Conservation (phyloP, 2,113 vertebrate species). For the Empidonax traillii region DNA sequence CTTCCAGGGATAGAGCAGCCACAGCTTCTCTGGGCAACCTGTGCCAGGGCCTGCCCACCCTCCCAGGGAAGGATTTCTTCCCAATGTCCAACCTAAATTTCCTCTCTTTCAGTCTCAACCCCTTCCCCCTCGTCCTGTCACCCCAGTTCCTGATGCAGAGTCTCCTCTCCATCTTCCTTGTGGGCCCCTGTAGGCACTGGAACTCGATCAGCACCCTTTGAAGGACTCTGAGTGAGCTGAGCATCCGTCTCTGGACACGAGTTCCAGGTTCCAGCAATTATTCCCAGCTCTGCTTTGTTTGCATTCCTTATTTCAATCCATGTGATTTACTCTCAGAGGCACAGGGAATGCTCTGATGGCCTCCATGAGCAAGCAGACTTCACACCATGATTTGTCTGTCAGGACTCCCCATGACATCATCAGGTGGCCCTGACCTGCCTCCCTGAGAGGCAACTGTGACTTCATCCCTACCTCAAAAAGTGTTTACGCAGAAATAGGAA, state of each 20-base stretch:
- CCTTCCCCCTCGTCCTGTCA: background rate
- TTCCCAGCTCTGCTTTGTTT: background rate
- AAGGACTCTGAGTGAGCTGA: background rate
- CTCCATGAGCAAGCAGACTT: background rate
- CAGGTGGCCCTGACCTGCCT: background rate
- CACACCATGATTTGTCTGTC: background rate
- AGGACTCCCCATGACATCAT: background rate
- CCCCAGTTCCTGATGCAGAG: background rate
- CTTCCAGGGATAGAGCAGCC: background rate
- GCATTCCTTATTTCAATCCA: fast-evolving
- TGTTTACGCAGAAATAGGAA: background rate
- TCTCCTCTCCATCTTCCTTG: background rate
- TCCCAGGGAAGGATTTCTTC: background rate
- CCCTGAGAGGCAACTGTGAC: background rate
- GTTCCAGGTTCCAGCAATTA: background rate
- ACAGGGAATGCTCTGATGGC: background rate
- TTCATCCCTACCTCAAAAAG: background rate
- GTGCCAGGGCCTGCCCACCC: background rate
- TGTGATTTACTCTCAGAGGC: background rate
- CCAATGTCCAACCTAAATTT: background rate
- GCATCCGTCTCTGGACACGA: background rate
- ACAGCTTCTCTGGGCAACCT: background rate
- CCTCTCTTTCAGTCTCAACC: background rate
- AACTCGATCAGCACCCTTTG: background rate
- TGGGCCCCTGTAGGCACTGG: background rate